These are phyloP conservation scores for Macrostomum cliftonense DNA, from an alignment of 2,888 invertebrate genomes.

Conservation along the genomic window DNA sequence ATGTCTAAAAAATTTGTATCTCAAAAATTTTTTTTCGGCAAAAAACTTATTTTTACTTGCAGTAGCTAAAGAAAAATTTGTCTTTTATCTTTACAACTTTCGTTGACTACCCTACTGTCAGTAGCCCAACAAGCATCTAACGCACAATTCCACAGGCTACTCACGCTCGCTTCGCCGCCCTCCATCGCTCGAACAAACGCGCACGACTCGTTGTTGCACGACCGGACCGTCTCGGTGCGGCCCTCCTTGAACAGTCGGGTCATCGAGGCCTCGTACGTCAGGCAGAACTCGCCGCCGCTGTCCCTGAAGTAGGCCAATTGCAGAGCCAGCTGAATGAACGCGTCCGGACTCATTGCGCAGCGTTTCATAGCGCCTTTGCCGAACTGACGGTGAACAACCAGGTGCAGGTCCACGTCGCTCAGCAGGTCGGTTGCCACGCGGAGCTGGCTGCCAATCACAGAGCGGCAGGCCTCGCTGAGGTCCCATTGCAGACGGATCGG, in stretches of 20 bases:
- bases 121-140: too few relatives aligned
- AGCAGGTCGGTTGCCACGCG: conserved; percentile 44
- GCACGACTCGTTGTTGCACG: conserved; percentile 75
- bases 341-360: conserved; percentile 78
- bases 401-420: conserved; percentile 70
- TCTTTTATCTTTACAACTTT: too few relatives aligned
- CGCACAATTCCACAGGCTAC: conserved; percentile 13
- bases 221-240: conserved; percentile 87
- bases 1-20: too few relatives aligned
- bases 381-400: conserved; percentile 63
- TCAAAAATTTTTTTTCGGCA: too few relatives aligned
- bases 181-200: conserved; percentile 82
- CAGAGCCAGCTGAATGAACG: conserved; percentile 82
- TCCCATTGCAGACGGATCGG: conserved; percentile 79
- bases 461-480: conserved; percentile 21
- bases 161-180: conserved; percentile 50
- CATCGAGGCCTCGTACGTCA: conserved; percentile 98
- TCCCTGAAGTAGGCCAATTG: conserved; percentile 74
- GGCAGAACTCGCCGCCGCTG: conserved; percentile 63
- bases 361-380: conserved; percentile 93
- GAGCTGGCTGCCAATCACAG: too few relatives aligned
- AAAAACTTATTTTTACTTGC: too few relatives aligned
- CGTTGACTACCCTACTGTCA: too few relatives aligned
- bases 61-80: too few relatives aligned
- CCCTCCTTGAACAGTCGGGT: conserved; percentile 86